Evolutionary conservation across 92 coral and sea anemone genomes (phyloP).

Genomic region (Metridium senile): DNA sequence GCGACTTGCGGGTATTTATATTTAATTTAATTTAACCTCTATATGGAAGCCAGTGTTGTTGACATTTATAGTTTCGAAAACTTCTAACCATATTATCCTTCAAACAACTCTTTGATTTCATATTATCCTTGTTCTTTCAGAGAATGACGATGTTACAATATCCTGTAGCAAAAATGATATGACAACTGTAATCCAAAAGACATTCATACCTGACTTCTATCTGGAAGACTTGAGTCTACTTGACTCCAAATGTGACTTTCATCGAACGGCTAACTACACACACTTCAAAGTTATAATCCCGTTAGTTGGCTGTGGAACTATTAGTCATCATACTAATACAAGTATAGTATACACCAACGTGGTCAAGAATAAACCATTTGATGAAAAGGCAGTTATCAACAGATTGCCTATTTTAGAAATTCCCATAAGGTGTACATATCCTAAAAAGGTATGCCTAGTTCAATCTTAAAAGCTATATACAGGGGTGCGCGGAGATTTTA

Average conservation of each 20-base stretch:
- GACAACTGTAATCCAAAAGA: conserved; percentile 19
- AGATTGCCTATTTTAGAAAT: conserved; percentile 36
- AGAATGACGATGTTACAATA: conserved; percentile 19
- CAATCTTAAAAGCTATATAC: not conserved
- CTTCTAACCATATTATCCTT: too few relatives aligned
- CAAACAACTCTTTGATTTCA: not conserved
- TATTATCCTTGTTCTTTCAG: not conserved
- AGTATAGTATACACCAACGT: conserved; percentile 27
- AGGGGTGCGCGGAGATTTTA: too few relatives aligned
- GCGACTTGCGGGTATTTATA: too few relatives aligned
- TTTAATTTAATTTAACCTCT: too few relatives aligned
- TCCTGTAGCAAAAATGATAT: conserved; percentile 31
- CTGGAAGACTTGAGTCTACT: conserved; percentile 35
- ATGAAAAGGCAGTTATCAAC: conserved; percentile 31
- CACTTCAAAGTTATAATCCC: conserved; percentile 35
- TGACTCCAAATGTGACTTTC: conserved; percentile 30
- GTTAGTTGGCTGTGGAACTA: conserved; percentile 35
- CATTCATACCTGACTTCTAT: conserved; percentile 37
- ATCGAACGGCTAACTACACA: conserved; percentile 10
- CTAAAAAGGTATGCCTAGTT: conserved; percentile 27
- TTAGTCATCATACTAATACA: conserved; percentile 25
- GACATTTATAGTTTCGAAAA: too few relatives aligned
- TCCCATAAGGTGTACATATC: conserved; percentile 34
- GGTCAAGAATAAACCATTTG: conserved; percentile 28
- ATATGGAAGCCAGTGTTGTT: too few relatives aligned